Percentiles rank a stretch among this genome's conserved stretches.
Evolutionary conservation across 2,113 vertebrate genomes (phyloP).

Genomic region (Ceyx melanurus): DNA sequence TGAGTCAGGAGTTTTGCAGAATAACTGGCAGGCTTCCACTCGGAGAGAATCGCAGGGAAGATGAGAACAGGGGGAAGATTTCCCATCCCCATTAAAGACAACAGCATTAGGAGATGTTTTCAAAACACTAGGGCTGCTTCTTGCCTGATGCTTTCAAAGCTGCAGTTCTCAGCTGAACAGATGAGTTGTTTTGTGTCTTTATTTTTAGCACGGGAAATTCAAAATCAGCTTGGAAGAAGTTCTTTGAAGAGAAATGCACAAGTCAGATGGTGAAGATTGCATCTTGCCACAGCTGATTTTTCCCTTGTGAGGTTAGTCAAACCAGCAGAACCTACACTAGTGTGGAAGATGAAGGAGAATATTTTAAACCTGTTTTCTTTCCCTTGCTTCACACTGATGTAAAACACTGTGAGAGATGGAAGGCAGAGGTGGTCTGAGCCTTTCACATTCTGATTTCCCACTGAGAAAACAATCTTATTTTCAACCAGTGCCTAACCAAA

Average conservation of each 20-base stretch:
- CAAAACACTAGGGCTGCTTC: constrained; percentile 18
- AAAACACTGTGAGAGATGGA: not conserved
- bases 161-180: constrained; percentile 50
- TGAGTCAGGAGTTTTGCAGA: constrained; percentile 61
- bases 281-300: not conserved
- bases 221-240: constrained; percentile 22
- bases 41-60: not conserved
- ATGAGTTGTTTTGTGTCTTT: constrained; percentile 1
- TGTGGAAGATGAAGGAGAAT: not conserved
- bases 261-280: constrained; percentile 1
- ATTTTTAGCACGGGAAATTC: constrained; percentile 18
- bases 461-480: not conserved
- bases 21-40: constrained; percentile 39
- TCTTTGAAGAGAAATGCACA: constrained; percentile 24
- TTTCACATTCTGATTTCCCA: not conserved
- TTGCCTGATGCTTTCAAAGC: constrained; percentile 32
- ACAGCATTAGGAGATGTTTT: constrained; percentile 36
- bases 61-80: constrained; percentile 25
- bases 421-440: not conserved
- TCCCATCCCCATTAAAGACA: constrained; percentile 32
- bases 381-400: not conserved
- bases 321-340: not conserved
- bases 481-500: not conserved
- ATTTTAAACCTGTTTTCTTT: constrained; percentile 21
- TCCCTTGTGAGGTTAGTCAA: not conserved